Conservation (phyloP, 2,888 invertebrate species). For the Nomada flava region DNA sequence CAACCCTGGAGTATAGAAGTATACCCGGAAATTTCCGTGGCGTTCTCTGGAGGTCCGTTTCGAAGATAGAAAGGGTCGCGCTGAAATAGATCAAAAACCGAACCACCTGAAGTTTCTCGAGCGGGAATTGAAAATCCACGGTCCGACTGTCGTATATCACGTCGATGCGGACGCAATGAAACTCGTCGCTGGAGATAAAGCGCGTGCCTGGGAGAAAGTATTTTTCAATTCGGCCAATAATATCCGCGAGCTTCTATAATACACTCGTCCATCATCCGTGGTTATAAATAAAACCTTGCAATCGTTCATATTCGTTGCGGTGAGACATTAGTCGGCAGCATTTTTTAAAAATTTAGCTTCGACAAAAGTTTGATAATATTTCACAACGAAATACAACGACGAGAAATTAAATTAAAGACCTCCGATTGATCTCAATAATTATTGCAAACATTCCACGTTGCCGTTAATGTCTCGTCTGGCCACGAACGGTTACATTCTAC, state of each 20-base stretch:
- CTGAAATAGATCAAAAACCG: constrained; percentile 47
- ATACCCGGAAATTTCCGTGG: constrained; percentile 25
- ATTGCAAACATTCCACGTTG: background rate
- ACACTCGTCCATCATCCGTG: constrained; percentile 35
- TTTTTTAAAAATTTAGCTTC: no score
- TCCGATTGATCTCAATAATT: no score
- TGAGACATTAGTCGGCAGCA: no score
- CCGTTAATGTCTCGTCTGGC: background rate
- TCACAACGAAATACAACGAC: no score
- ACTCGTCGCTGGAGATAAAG: constrained; percentile 41
- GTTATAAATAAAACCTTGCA: constrained; percentile 8
- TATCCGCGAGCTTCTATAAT: constrained; percentile 41
- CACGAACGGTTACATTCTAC: background rate
- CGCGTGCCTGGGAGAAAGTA: constrained; percentile 22
- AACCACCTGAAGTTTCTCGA: constrained; percentile 26
- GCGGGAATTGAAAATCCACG: constrained; percentile 53
- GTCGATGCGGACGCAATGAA: constrained; percentile 37
- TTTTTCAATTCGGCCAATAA: constrained; percentile 53
- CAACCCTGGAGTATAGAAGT: background rate
- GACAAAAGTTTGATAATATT: no score
- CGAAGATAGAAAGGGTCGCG: constrained; percentile 16
- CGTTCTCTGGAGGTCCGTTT: constrained; percentile 4
- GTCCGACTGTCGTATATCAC: constrained; percentile 52
- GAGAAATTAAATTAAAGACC: no score
- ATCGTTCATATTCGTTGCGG: background rate